Base-by-base conservation (phyloP, 2,797 vertebrate species). In the Capromys pilorides region DNA sequence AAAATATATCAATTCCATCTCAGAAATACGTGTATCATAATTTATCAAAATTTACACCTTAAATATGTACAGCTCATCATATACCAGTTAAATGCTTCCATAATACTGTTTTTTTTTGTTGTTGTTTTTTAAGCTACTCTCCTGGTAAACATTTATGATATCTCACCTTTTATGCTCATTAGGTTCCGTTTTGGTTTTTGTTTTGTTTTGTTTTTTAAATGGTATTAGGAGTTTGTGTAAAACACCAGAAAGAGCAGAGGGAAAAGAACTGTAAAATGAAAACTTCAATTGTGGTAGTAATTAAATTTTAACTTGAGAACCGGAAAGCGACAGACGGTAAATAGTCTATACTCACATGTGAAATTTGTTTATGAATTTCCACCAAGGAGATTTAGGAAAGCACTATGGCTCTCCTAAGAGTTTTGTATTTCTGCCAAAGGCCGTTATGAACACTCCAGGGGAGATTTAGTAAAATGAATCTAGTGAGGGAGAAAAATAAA, bases 321-420 rank as follows among this genome's bases (percentile, higher is more conserved):
- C 81, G 26, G 62, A 92, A 93, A 96, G 86, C 86, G 94, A 71
- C 92, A 97, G 96, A 97, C 1, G 41, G 90, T 81, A 93, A 96
- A 90, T 93, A 89, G 92, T 91, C 86, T 78, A 13, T 5, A 33
- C 19, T 45, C 49, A 80, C 64, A 90, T 88, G 78, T 39, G 90
- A 96, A 96, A 96, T 93, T 79, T 86, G 82, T 86, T 95, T 96
- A 88, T 93, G 92, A 93, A 92, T 45, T 92, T 39, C 39, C 39
- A 67, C 61, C 33, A 61, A 41, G 39, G 94, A 95, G 22, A 94
- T 93, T 93, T 83, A 88, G 75, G 86, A 95, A 91, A 96, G 24
- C 39, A 73, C 90, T 86, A 87, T 61, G 77, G 12, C 54, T 95
- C 91, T 96, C 96, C 54, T 54, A 95, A 95, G 96, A 80, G 39